Evolutionary conservation across 1,140 invertebrate species (phyloP).

Genomic region (Ostrea edulis): DNA sequence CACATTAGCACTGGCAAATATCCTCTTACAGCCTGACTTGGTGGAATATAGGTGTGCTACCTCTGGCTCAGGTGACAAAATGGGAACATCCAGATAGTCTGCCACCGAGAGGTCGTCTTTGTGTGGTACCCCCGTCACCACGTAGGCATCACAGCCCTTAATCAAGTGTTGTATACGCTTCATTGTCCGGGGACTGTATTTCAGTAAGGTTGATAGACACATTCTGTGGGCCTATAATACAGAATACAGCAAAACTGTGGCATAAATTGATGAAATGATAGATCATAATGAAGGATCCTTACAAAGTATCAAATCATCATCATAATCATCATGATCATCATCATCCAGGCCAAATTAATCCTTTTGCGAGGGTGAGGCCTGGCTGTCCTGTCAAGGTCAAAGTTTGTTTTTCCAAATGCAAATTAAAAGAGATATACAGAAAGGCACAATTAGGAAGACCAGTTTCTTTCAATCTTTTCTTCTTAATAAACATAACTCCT

Average conservation of each 20-base stretch:
- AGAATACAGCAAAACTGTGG: slow-evolving; percentile 14
- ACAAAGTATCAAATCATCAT: no score
- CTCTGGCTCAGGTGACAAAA: slow-evolving; percentile 78
- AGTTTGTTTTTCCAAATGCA: no score
- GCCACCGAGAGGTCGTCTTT: slow-evolving; percentile 78
- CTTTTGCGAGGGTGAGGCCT: no score
- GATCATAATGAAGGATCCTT: no score
- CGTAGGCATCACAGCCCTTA: slow-evolving; percentile 77
- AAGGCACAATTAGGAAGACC: no score
- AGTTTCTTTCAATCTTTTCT: no score
- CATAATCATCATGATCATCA: no score
- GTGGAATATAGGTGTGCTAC: slow-evolving; percentile 77
- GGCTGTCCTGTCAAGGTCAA: no score
- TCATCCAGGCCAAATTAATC: no score
- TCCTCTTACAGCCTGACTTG: slow-evolving; percentile 79
- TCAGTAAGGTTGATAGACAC: slow-evolving; percentile 78
- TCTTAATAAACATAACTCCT: no score
- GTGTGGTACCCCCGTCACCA: slow-evolving; percentile 77
- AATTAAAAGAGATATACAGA: no score
- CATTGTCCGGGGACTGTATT: slow-evolving; percentile 77
- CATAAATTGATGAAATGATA: no score
- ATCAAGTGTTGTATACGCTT: slow-evolving; percentile 77
- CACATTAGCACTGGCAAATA: slow-evolving; percentile 77
- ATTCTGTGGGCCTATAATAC: slow-evolving; percentile 76
- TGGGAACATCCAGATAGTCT: slow-evolving; percentile 75